Evolutionary conservation across 1,140 invertebrate genomes (phyloP), one percentile per base, ranked within the genome.

Genomic region (Pachyrhynchus sulphureomaculatus): DNA sequence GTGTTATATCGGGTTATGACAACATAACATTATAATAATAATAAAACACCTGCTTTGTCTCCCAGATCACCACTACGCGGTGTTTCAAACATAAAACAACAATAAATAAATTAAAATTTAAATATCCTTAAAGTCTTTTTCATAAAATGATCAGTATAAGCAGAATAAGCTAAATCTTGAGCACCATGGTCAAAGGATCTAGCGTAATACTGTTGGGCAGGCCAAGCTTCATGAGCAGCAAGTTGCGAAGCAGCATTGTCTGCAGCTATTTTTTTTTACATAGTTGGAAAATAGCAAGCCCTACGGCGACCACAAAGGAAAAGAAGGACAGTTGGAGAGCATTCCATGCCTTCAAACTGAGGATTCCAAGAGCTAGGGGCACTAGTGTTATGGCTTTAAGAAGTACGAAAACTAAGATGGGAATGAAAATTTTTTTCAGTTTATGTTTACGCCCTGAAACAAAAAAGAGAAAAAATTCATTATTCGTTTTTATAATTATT

Each of bases 291-390:
- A 92, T 87, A 64, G 90, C 89, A 71, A 92, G 80, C 64, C 87
- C 89, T 53, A 91, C 86, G 64, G 89, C 89, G 13, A 91, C 85
- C 67, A 92, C 84, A 79, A 92, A 92, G 32, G 89, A 91, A 86
- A 92, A 91, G 86, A 92, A 92, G 23, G 88, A 90, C 59, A 92
- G 80, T 68, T 90, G 89, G 53, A 92, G 83, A 0, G 89, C 89
- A 73, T 92, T 92, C 86, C 89, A 92, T 21, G 90, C 90, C 75
- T 92, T 92, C 67, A 92, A 78, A 66, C 90, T 89, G 37, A 92
- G 81, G 39, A 91, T 87, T 71, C 89, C 90, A 69, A 92, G 86
- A 18, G 89, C 90, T 67, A 92, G 77, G 2, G 90, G 90, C 45
- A 92, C 89, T 41, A 92, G 80, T 48, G 89, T 92, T 79, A 92